Percentiles rank a stretch among this genome's conserved stretches.
Evolutionary conservation across 2,113 vertebrate species (phyloP).

Genomic region (Agelaius phoeniceus): DNA sequence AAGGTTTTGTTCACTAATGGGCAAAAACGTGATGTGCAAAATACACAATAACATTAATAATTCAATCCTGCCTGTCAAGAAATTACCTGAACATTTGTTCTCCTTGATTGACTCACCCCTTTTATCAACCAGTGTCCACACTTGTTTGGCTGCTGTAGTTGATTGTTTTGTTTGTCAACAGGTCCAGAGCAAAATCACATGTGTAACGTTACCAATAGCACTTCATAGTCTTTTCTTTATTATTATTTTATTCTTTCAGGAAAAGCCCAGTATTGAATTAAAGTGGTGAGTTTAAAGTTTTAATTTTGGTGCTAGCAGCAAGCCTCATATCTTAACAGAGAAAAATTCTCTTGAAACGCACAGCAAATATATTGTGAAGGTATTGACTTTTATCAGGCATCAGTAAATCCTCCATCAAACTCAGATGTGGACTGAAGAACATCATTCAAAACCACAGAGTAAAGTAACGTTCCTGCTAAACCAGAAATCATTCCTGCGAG

Average conservation of each 20-base stretch:
- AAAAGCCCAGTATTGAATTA: neutral
- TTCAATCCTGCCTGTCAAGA: neutral
- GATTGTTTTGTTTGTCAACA: neutral
- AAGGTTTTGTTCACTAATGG: neutral
- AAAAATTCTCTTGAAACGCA: neutral
- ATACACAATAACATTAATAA: neutral
- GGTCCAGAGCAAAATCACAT: neutral
- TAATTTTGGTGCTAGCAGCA: neutral
- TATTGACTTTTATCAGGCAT: neutral
- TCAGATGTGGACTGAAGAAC: neutral
- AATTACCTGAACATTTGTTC: neutral
- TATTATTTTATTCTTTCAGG: neutral
- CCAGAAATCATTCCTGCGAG: neutral
- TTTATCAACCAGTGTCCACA: neutral
- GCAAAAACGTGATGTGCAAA: neutral
- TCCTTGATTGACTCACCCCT: neutral
- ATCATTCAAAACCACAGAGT: neutral
- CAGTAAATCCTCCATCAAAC: neutral
- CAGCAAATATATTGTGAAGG: neutral
- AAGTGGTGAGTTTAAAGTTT: neutral
- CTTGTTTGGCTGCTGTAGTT: neutral
- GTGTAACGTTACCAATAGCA: neutral
- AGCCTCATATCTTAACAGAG: neutral
- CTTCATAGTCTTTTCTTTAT: neutral
- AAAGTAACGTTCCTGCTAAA: neutral